Evolutionary conservation across 2,113 vertebrate species (phyloP).

Genomic region (Micronycteris hirsuta): DNA sequence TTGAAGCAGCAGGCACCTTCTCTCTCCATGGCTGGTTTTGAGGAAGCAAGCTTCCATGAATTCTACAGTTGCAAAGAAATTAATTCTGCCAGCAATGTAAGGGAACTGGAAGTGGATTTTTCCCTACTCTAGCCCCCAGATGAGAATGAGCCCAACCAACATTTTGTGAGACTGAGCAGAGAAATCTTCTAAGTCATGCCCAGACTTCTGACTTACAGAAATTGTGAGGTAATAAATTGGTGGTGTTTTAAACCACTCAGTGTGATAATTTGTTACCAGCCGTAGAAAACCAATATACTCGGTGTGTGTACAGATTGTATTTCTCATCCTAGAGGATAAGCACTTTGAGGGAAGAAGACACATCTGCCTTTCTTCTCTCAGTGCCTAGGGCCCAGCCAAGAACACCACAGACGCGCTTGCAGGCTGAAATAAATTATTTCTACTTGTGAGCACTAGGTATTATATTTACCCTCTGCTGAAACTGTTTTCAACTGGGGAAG

Average conservation of each 20-base stretch:
- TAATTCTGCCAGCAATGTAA: background rate
- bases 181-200: background rate
- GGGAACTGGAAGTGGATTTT: background rate
- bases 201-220: background rate
- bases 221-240: background rate
- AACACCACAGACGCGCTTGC: background rate
- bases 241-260: background rate
- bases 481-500: conserved; percentile 28
- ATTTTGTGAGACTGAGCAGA: background rate
- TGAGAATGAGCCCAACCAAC: background rate
- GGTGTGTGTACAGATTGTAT: background rate
- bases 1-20: background rate
- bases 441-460: conserved; percentile 38
- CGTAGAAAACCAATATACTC: background rate
- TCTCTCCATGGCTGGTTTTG: background rate
- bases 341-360: conserved; percentile 42
- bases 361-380: background rate
- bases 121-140: background rate
- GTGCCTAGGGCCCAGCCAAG: background rate
- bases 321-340: conserved; percentile 16
- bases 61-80: background rate
- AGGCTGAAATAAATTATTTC: conserved; percentile 30
- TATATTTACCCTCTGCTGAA: conserved; percentile 20
- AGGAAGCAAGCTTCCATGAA: background rate
- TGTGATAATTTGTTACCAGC: background rate